These are phyloP conservation scores for Dascillus cervinus DNA, from an alignment of 2,888 invertebrate species.

Conservation along the genomic window DNA sequence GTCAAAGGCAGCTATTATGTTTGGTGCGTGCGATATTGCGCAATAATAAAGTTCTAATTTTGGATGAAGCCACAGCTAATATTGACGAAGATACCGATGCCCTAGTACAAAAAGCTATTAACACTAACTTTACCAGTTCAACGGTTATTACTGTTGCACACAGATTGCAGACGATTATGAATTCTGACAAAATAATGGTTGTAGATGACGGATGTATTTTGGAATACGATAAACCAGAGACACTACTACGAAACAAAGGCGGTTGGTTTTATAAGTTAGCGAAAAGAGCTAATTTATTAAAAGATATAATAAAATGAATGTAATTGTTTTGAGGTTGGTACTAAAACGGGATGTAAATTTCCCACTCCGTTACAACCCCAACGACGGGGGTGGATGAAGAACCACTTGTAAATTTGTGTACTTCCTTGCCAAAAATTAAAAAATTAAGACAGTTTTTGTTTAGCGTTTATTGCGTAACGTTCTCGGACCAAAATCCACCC, in stretches of 20 bases:
- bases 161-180: constrained; percentile 74
- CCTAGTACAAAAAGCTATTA: constrained; percentile 65
- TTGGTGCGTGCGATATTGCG: constrained; percentile 54
- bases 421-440: too few relatives aligned
- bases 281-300: constrained; percentile 59
- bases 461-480: too few relatives aligned
- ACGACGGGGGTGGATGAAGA: too few relatives aligned
- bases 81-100: constrained; percentile 69
- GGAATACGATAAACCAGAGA: constrained; percentile 68
- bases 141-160: constrained; percentile 78
- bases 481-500: too few relatives aligned
- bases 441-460: too few relatives aligned
- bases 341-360: too few relatives aligned
- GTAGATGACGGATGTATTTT: constrained; percentile 66
- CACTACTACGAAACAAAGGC: constrained; percentile 50
- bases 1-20: constrained; percentile 60
- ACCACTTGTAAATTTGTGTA: too few relatives aligned
- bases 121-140: constrained; percentile 61
- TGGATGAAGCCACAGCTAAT: constrained; percentile 70
- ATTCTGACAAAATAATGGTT: constrained; percentile 71
- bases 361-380: too few relatives aligned
- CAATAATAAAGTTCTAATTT: constrained; percentile 29
- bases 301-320: too few relatives aligned
- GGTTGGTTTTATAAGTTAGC: constrained; percentile 60
- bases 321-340: too few relatives aligned